Evolutionary conservation across 1,140 invertebrate genomes (phyloP).

Genomic region (Mactra quadrangularis): DNA sequence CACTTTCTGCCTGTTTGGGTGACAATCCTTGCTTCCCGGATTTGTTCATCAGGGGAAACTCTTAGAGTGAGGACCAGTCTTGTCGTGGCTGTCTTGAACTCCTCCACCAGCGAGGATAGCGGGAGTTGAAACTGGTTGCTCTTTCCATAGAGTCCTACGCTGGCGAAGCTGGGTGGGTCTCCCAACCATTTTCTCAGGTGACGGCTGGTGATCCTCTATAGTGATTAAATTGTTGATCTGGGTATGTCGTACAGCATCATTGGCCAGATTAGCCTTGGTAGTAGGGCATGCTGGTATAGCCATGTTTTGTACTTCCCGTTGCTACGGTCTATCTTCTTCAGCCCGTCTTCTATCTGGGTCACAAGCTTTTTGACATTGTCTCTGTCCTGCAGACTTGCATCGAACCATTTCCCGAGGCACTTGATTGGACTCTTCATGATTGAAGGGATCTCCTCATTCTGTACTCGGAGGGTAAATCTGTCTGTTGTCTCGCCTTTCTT

Average conservation of each 20-base stretch:
- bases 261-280: conserved; percentile 28
- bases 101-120: conserved; percentile 14
- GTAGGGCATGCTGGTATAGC: conserved; percentile 36
- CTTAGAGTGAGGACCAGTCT: conserved; percentile 27
- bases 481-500: neutral
- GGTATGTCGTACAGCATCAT: conserved; percentile 25
- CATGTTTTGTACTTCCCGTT: conserved; percentile 54
- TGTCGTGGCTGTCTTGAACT: conserved; percentile 35
- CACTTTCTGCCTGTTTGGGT: conserved; percentile 39
- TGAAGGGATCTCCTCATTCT: conserved; percentile 16
- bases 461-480: conserved; percentile 10
- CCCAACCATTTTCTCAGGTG: conserved; percentile 34
- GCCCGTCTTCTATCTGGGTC: conserved; percentile 11
- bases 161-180: conserved; percentile 1
- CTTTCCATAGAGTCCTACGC: conserved; percentile 12
- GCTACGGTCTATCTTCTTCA: conserved; percentile 14
- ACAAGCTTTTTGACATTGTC: conserved; percentile 5
- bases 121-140: conserved; percentile 18
- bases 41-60: conserved; percentile 15
- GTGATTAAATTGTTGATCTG: neutral
- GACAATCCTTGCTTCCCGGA: conserved; percentile 15
- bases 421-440: conserved; percentile 22
- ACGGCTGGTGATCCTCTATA: conserved; percentile 22
- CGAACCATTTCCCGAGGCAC: conserved; percentile 20
- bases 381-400: conserved; percentile 22